These are phyloP conservation scores for Verasper variegatus DNA, from an alignment of 2,113 vertebrate genomes.

Conservation along the genomic window DNA sequence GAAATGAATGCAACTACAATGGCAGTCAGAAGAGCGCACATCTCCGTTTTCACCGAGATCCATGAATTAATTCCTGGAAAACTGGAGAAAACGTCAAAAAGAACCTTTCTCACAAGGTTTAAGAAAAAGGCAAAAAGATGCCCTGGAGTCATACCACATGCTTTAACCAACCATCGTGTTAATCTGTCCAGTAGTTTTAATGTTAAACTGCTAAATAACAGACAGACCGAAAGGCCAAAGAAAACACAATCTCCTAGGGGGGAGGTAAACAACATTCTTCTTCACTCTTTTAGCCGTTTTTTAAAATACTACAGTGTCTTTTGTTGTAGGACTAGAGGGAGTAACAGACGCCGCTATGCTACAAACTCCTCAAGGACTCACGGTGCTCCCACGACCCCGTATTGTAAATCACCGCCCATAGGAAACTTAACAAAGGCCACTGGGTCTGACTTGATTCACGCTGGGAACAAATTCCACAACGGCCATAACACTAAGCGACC, in stretches of 20 bases:
- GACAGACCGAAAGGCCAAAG: neutral
- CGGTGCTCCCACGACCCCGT: conserved; percentile 22
- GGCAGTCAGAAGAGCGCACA: no score
- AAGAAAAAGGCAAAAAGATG: no score
- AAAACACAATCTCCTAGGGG: neutral
- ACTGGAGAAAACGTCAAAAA: no score
- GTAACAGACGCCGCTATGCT: neutral
- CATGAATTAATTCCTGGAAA: no score
- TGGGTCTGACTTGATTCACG: conserved; percentile 13
- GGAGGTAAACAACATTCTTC: neutral
- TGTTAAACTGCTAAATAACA: neutral
- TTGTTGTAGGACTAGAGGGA: neutral
- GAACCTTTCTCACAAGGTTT: no score
- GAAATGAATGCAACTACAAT: no score
- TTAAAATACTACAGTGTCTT: conserved; percentile 1
- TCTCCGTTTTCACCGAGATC: no score
- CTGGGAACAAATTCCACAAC: conserved; percentile 37
- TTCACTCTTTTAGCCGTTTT: neutral
- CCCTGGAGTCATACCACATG: no score
- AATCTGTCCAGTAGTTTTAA: no score
- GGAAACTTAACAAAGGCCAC: conserved; percentile 24
- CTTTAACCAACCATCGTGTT: no score
- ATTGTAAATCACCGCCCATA: conserved; percentile 41
- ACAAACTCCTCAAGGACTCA: conserved; percentile 10
- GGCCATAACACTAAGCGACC: conserved; percentile 27